phyloP scores from a whole-genome alignment of 2,113 vertebrate genomes.

The Rhynchomys soricoides region DNA sequence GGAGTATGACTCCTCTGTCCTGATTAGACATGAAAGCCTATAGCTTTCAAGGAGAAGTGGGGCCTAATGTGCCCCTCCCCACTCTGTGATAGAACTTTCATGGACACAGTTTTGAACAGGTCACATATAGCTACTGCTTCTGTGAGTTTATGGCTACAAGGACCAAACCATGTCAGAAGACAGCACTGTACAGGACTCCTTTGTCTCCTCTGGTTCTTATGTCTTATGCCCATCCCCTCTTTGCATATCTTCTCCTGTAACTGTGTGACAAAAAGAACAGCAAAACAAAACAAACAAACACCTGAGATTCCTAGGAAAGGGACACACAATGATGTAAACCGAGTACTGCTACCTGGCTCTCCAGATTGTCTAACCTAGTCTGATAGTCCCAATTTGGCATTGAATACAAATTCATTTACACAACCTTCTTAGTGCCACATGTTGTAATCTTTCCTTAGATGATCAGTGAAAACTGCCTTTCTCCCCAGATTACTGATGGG shows the following conservation, averaged over 20 bases:
- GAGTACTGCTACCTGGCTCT: not conserved
- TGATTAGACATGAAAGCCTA: not conserved
- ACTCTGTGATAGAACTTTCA: not conserved
- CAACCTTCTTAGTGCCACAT: not conserved
- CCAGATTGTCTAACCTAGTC: not conserved
- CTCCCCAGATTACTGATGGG: not conserved
- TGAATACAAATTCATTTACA: not conserved
- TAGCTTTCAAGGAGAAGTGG: not conserved
- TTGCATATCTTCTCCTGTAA: not conserved
- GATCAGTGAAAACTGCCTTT: not conserved
- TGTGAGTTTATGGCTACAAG: not conserved
- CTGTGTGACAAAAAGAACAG: not conserved
- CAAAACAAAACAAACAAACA: not conserved
- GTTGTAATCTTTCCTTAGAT: not conserved
- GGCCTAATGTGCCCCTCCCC: not conserved
- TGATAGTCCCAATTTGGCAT: too few species aligned
- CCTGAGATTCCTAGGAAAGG: not conserved
- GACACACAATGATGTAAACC: not conserved
- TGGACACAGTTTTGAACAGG: not conserved
- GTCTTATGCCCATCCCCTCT: not conserved
- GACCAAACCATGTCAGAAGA: not conserved
- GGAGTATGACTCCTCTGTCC: not conserved
- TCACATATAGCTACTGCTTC: too few species aligned
- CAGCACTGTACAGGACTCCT: not conserved
- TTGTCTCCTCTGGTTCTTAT: not conserved